phyloP scores from a whole-genome alignment of 2,113 vertebrate species.

The Ramphastos sulfuratus region DNA sequence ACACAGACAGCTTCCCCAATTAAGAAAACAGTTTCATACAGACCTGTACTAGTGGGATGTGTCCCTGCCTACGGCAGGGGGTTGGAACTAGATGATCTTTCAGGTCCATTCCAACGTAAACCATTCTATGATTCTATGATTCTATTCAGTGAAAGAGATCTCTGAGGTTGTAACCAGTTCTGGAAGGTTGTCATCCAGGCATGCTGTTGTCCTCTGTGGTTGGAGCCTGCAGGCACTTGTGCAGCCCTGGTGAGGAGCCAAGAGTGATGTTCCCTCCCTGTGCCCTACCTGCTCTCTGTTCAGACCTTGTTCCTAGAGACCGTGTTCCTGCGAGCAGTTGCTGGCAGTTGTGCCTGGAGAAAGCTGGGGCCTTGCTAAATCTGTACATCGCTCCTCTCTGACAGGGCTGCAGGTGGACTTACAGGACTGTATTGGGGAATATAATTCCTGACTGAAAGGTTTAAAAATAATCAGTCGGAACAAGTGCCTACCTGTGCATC shows the following conservation, averaged over 20 bases:
- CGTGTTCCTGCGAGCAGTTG: accelerated
- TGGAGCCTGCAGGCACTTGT: not conserved
- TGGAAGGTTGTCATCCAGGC: not conserved
- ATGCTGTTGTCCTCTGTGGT: accelerated
- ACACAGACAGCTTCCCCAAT: no score
- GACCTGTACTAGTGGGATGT: no score
- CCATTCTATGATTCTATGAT: no score
- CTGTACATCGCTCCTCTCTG: not conserved
- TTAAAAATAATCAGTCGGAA: not conserved
- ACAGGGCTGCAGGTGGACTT: not conserved
- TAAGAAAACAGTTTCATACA: no score
- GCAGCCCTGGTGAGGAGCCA: not conserved
- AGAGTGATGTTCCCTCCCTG: not conserved
- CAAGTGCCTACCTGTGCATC: not conserved
- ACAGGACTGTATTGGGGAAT: not conserved
- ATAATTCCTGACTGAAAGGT: not conserved
- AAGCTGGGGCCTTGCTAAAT: not conserved
- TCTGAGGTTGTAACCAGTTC: not conserved
- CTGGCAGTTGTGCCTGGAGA: not conserved
- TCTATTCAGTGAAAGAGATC: no score
- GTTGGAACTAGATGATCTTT: no score
- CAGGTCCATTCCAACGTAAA: no score
- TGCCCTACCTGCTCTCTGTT: accelerated
- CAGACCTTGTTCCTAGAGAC: not conserved
- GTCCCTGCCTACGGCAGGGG: no score